These are phyloP conservation scores for Etia nguti DNA, from an alignment of 2,113 vertebrate genomes.

Conservation along the genomic window DNA sequence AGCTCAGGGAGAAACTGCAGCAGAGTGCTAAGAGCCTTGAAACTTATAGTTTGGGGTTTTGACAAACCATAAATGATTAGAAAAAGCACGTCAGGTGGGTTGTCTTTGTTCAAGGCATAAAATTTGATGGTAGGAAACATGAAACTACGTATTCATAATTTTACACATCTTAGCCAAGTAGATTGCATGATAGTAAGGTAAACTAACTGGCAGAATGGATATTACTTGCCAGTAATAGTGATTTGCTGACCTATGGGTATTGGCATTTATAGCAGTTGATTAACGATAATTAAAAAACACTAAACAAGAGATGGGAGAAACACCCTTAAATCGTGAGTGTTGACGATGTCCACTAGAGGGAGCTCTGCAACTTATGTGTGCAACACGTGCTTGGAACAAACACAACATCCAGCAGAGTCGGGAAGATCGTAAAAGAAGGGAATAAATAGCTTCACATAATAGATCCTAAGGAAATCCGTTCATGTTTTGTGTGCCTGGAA, in stretches of 20 bases:
- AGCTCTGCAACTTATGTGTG: not conserved
- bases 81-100: constrained; percentile 4
- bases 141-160: not conserved
- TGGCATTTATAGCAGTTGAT: not conserved
- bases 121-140: not conserved
- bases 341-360: not conserved
- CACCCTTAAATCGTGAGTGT: not conserved
- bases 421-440: not conserved
- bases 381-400: not conserved
- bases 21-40: not conserved
- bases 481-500: not conserved
- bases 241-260: not conserved
- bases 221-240: not conserved
- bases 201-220: not conserved
- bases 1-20: not conserved
- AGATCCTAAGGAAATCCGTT: not conserved
- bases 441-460: not conserved
- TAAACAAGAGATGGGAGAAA: not conserved
- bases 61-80: constrained; percentile 3
- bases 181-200: not conserved
- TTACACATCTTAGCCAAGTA: not conserved
- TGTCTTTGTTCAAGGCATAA: not conserved
- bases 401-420: not conserved
- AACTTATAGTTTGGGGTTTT: not conserved
- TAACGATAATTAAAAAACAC: not conserved